phyloP scores from a whole-genome alignment of 1,140 invertebrate species.

The Streblospio benedicti region DNA sequence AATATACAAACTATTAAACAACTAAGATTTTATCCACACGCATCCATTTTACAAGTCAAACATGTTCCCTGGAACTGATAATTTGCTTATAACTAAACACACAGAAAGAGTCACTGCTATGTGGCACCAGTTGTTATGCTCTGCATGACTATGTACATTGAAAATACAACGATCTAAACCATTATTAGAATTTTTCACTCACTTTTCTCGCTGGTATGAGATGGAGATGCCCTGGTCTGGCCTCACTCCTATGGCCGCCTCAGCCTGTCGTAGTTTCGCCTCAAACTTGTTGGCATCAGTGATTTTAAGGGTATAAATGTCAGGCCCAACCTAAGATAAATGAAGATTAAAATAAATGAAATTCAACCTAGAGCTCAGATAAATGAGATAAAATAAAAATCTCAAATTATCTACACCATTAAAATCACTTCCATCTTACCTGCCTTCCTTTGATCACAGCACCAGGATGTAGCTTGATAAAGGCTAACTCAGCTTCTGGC shows the following conservation, averaged over 20 bases:
- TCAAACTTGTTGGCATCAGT: constrained; percentile 74
- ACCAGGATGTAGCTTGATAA: constrained; percentile 72
- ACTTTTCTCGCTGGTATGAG: constrained; percentile 53
- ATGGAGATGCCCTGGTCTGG: constrained; percentile 63
- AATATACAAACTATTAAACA: too few species aligned
- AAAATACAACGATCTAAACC: not conserved
- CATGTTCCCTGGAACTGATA: too few species aligned
- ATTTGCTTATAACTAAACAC: too few species aligned
- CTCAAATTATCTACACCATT: too few species aligned
- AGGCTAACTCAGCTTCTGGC: constrained; percentile 73
- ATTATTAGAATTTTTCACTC: not conserved
- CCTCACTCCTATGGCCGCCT: constrained; percentile 63
- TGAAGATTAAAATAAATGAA: too few species aligned
- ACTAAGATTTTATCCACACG: too few species aligned
- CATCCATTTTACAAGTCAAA: too few species aligned
- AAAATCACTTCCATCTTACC: too few species aligned
- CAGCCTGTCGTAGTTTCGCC: constrained; percentile 73
- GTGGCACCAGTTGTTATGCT: too few species aligned
- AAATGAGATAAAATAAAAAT: constrained; percentile 8
- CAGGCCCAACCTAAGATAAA: constrained; percentile 10
- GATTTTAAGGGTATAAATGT: constrained; percentile 59
- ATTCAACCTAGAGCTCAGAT: not conserved
- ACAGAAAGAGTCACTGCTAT: too few species aligned
- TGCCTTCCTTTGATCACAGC: constrained; percentile 75
- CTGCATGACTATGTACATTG: too few species aligned